These are phyloP conservation scores for Galemys pyrenaicus DNA, from an alignment of 2,113 vertebrate species.

Conservation along the genomic window DNA sequence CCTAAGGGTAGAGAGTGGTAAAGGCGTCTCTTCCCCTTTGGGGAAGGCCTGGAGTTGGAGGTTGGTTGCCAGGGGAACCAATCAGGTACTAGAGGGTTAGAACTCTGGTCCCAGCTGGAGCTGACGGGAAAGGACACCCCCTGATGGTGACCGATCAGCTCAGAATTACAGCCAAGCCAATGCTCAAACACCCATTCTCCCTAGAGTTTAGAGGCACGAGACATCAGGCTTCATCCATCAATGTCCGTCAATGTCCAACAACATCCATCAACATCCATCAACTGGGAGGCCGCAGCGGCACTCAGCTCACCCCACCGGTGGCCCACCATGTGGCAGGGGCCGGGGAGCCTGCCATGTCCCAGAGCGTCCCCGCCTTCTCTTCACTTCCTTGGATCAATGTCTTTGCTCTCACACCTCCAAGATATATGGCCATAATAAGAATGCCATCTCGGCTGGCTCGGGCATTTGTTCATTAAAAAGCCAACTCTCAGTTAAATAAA, in stretches of 20 bases:
- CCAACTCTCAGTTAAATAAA: conserved; percentile 72
- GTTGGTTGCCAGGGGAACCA: background rate
- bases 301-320: background rate
- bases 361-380: background rate
- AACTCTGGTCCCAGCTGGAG: no score
- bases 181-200: background rate
- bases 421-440: conserved; percentile 60
- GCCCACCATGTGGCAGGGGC: background rate
- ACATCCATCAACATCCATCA: no score
- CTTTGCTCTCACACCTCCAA: background rate
- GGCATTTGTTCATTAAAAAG: conserved; percentile 74
- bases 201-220: background rate
- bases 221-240: background rate
- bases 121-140: background rate
- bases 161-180: background rate
- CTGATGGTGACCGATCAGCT: background rate
- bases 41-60: background rate
- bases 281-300: background rate
- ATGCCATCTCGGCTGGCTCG: conserved; percentile 33
- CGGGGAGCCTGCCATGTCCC: background rate
- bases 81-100: background rate
- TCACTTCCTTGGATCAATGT: background rate
- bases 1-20: background rate
- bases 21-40: background rate
- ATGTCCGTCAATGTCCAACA: no score